Percentiles rank a stretch among this genome's conserved stretches.
Evolutionary conservation across 2,113 vertebrate genomes (phyloP).

Genomic region (Propithecus coquereli): DNA sequence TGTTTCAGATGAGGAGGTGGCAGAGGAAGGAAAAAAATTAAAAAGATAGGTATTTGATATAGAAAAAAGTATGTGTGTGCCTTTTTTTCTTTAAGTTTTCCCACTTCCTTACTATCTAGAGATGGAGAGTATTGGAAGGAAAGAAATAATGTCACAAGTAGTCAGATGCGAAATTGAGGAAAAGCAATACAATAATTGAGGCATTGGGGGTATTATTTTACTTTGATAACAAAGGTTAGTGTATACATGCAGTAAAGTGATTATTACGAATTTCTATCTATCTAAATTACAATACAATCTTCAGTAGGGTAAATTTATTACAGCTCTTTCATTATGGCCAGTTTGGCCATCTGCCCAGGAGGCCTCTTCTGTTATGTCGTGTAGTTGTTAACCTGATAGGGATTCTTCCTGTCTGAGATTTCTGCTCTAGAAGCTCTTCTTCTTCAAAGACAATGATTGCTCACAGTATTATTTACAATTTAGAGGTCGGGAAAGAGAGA

Average conservation of each 20-base stretch:
- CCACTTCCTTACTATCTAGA: background rate
- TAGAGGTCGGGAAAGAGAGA: background rate
- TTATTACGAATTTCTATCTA: conserved; percentile 29
- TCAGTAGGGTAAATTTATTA: background rate
- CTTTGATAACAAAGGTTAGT: conserved; percentile 9
- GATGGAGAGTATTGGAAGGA: background rate
- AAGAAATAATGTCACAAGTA: background rate
- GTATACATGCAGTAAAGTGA: background rate
- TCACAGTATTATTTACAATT: background rate
- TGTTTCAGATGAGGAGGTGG: background rate
- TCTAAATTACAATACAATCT: background rate
- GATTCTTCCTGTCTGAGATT: background rate
- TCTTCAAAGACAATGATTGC: background rate
- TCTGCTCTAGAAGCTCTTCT: background rate
- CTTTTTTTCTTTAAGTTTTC: background rate
- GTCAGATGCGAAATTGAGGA: background rate
- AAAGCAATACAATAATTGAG: background rate
- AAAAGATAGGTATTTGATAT: background rate
- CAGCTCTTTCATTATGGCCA: background rate
- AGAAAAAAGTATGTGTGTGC: background rate
- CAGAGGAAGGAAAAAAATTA: background rate
- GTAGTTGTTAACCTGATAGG: background rate
- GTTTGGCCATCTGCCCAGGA: conserved; percentile 32
- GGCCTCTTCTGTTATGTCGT: background rate
- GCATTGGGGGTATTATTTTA: background rate